These are phyloP conservation scores for Myripristis murdjan DNA, from an alignment of 2,797 vertebrate species.

Conservation along the genomic window DNA sequence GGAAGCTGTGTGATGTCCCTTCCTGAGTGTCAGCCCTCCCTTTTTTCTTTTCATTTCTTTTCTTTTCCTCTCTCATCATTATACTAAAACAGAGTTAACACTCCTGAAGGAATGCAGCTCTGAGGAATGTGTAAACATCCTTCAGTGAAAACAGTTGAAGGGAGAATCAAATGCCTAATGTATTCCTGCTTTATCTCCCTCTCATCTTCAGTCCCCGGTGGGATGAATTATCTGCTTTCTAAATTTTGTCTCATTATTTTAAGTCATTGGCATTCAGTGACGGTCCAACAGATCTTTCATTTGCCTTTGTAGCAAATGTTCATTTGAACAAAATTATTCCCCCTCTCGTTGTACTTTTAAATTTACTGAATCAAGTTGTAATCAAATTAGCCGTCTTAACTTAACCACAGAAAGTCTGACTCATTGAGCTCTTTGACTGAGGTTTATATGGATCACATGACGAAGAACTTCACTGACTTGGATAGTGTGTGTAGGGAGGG, in stretches of 20 bases:
- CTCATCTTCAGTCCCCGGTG: background rate
- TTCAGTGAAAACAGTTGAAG: background rate
- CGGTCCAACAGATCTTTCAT: background rate
- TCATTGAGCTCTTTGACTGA: too few species aligned
- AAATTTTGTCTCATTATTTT: background rate
- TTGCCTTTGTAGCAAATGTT: background rate
- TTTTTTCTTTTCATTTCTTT: background rate
- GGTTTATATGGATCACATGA: too few species aligned
- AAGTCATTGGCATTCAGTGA: too few species aligned
- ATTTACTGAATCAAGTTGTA: too few species aligned
- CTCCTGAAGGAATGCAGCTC: background rate
- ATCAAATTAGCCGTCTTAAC: too few species aligned
- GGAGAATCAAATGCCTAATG: background rate
- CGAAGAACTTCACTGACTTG: too few species aligned
- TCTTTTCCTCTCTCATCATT: background rate
- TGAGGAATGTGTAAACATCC: background rate
- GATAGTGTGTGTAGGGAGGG: too few species aligned
- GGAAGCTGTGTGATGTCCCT: conserved; percentile 40
- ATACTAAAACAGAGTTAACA: background rate
- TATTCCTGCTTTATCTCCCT: background rate
- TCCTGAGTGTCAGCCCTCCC: background rate
- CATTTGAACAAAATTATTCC: background rate
- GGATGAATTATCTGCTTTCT: background rate
- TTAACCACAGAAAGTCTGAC: too few species aligned
- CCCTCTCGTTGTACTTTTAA: too few species aligned